phyloP scores from a whole-genome alignment of 1,140 invertebrate genomes.

The Contarinia nasturtii region DNA sequence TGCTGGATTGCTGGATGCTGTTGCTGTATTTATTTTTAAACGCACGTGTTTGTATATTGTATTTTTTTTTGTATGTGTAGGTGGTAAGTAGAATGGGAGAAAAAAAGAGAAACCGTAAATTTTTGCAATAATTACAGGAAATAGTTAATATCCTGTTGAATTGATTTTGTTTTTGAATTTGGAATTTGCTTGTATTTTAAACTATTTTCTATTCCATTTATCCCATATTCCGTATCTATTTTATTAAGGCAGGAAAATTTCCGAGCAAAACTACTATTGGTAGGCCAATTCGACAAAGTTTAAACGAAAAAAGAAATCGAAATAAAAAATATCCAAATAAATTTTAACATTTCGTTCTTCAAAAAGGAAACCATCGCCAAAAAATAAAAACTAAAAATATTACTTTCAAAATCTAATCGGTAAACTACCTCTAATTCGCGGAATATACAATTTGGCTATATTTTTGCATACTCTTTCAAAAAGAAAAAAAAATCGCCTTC shows the following conservation, averaged over 20 bases:
- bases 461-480: too few species aligned
- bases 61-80: too few species aligned
- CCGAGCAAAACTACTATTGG: not conserved
- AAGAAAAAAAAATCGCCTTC: too few species aligned
- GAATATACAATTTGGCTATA: too few species aligned
- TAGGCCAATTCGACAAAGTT: not conserved
- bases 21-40: slow-evolving; percentile 23
- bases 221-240: not conserved
- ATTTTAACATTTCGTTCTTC: not conserved
- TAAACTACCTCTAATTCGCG: too few species aligned
- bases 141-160: not conserved
- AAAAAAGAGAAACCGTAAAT: slow-evolving; percentile 5
- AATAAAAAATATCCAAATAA: slow-evolving; percentile 1
- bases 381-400: too few species aligned
- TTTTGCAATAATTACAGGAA: too few species aligned
- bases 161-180: not conserved
- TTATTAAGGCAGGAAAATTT: not conserved
- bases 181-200: not conserved
- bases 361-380: too few species aligned
- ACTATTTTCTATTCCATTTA: not conserved
- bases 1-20: slow-evolving; percentile 40
- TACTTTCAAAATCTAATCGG: too few species aligned
- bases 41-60: not conserved
- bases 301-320: slow-evolving; percentile 1
- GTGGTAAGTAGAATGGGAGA: slow-evolving; percentile 10